Percentiles rank a stretch among this genome's conserved stretches.
Conservation (phyloP, 2,113 vertebrate genomes). For the Chionodraco myersi region DNA sequence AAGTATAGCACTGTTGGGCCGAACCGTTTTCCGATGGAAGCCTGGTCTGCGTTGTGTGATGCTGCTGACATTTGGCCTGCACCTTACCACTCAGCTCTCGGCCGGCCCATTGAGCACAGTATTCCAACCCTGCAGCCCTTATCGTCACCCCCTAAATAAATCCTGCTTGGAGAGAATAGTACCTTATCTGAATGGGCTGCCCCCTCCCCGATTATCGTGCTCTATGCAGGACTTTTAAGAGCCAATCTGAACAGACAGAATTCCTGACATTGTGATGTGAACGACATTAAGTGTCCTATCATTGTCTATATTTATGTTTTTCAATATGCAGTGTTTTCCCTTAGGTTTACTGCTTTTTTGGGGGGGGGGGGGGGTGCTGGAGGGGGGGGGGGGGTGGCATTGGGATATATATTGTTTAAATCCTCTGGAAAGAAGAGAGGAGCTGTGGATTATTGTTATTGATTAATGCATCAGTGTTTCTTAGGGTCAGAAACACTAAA, state of each 20-base stretch:
- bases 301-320: slow-evolving; percentile 31
- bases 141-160: slow-evolving; percentile 76
- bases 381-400: no score
- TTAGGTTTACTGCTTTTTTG: no score
- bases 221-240: slow-evolving; percentile 45
- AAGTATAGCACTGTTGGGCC: slow-evolving; percentile 23
- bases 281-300: slow-evolving; percentile 35
- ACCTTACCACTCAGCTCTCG: slow-evolving; percentile 34
- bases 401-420: no score
- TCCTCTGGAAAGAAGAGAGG: no score
- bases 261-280: slow-evolving; percentile 73
- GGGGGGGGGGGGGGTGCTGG: no score
- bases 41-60: slow-evolving; percentile 42
- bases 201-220: slow-evolving; percentile 54
- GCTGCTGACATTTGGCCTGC: slow-evolving; percentile 57
- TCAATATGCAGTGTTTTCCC: neutral
- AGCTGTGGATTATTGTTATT: no score
- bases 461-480: no score
- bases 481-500: no score
- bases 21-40: slow-evolving; percentile 24
- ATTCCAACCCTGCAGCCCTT: slow-evolving; percentile 60
- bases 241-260: slow-evolving; percentile 62
- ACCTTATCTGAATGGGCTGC: slow-evolving; percentile 67
- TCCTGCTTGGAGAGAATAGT: slow-evolving; percentile 58
- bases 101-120: slow-evolving; percentile 41